Evolutionary conservation across 2,797 vertebrate genomes (phyloP), one percentile per base, ranked within the genome.

Genomic region (Paratrypauchen microcephalus): DNA sequence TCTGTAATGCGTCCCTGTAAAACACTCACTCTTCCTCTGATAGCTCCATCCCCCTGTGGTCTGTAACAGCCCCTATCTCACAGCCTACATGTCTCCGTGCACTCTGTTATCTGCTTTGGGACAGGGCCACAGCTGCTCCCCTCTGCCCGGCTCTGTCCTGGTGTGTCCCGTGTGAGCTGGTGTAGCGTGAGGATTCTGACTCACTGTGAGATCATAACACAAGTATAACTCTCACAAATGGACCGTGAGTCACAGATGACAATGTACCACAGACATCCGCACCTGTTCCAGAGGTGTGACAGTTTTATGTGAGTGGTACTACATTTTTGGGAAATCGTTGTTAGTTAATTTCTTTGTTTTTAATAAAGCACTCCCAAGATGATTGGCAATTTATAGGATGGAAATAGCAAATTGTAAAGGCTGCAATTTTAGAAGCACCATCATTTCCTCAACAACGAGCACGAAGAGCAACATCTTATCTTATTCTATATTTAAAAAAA

Each of bases 141-240:
- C 19, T 60, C 58, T 32, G 28, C 18, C 28, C 16, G 18, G 26
- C n/a, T 24, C 41, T 26, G 61, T 26, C 41, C 30, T 23, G 36
- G 64, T 47, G 30, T 77, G 45, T 65, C 74, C 71, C 59, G 83
- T 81, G 77, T 26, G 71, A 74, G 78, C 84, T 69, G 74, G 58
- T 74, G 81, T 81, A 84, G 83, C 68, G 71, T 74, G 74, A 85
- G 65, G 76, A 18, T 21, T 83, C 57, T 87, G 83, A 86, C 70
- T 87, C 83, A 82, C 84, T 66, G 59, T 66, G 58, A 70, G 64
- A 50, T 62, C 7, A 70, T 26, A 66, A 24, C 62, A 32, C 63
- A 28, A 50, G 63, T 52, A 71, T 77, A 70, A 63, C 58, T 5
- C 26, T 73, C 72, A 69, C 41, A 56, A 57, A 59, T 77, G 57